Evolutionary conservation across 2,888 invertebrate genomes (phyloP).

Genomic region (Drosophila greeni): DNA sequence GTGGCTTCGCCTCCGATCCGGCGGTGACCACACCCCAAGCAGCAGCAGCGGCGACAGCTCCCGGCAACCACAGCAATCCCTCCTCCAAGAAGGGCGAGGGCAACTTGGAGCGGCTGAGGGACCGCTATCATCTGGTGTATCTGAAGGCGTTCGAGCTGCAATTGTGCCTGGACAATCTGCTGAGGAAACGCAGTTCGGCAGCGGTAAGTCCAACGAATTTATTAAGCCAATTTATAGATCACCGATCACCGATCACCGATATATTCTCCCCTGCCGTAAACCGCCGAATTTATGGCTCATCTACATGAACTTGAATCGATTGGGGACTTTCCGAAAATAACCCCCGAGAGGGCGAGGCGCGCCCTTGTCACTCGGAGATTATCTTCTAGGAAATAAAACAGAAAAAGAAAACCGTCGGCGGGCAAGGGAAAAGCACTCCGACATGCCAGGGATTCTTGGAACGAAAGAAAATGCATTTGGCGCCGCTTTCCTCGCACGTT

Average conservation of each 20-base stretch:
- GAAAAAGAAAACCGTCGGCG: conserved; percentile 13
- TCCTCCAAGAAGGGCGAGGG: conserved; percentile 74
- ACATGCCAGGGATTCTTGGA: conserved; percentile 63
- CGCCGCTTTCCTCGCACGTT: conserved; percentile 40
- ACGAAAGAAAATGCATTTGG: conserved; percentile 54
- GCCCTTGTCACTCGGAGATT: conserved; percentile 25
- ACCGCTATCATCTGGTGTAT: conserved; percentile 94
- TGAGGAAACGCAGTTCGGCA: conserved; percentile 83
- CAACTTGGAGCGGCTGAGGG: conserved; percentile 84
- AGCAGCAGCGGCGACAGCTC: conserved; percentile 22
- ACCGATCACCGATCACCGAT: too few species aligned
- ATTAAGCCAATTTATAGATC: conserved; percentile 6
- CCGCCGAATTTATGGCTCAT: conserved; percentile 15
- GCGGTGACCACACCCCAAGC: conserved; percentile 43
- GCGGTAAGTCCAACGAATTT: conserved; percentile 80
- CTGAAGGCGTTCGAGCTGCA: conserved; percentile 94
- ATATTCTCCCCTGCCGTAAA: background rate
- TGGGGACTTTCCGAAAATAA: conserved; percentile 29
- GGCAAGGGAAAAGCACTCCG: conserved; percentile 18
- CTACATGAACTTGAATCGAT: conserved; percentile 53
- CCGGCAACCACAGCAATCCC: conserved; percentile 23
- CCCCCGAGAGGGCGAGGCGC: conserved; percentile 9
- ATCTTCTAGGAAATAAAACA: conserved; percentile 13
- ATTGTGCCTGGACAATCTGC: conserved; percentile 91
- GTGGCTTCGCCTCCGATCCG: conserved; percentile 65